A percentile compares a stretch with the other conserved stretches of the same genome.
Conservation (phyloP, 2,888 invertebrate species). For the Drosophila falleni region DNA sequence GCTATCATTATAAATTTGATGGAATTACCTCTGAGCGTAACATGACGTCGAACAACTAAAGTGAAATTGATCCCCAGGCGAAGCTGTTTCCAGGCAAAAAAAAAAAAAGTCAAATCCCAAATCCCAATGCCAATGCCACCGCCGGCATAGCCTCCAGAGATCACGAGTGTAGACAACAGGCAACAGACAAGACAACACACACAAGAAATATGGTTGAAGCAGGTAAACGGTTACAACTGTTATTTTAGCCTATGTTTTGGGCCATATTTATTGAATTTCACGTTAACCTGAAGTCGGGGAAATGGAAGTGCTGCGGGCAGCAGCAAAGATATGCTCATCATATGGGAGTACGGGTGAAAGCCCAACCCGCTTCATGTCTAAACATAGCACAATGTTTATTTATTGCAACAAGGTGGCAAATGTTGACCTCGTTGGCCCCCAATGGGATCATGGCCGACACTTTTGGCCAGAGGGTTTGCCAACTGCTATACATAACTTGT, state of each 20-base stretch:
- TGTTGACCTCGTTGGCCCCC: constrained; percentile 63
- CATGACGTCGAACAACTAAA: constrained; percentile 58
- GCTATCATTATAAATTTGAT: constrained; percentile 27
- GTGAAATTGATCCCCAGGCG: constrained; percentile 54
- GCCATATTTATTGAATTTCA: constrained; percentile 77
- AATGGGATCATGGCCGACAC: constrained; percentile 22
- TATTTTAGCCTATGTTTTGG: constrained; percentile 47
- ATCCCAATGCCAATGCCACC: background rate
- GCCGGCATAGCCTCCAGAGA: constrained; percentile 17
- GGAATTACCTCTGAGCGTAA: constrained; percentile 55
- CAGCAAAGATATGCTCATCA: constrained; percentile 43
- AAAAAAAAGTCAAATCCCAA: background rate
- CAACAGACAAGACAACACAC: constrained; percentile 1
- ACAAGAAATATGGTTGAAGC: constrained; percentile 42
- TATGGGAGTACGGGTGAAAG: constrained; percentile 6
- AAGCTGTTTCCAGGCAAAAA: constrained; percentile 39
- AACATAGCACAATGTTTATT: constrained; percentile 64
- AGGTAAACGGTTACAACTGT: constrained; percentile 35
- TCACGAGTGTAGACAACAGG: constrained; percentile 10
- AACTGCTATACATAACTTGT: constrained; percentile 40
- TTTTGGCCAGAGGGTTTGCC: constrained; percentile 38
- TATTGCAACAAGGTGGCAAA: constrained; percentile 76
- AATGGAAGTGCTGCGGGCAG: constrained; percentile 41
- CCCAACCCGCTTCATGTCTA: constrained; percentile 42
- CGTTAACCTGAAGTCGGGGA: background rate